phyloP scores from a whole-genome alignment of 2,113 vertebrate species.

The Heptranchias perlo region DNA sequence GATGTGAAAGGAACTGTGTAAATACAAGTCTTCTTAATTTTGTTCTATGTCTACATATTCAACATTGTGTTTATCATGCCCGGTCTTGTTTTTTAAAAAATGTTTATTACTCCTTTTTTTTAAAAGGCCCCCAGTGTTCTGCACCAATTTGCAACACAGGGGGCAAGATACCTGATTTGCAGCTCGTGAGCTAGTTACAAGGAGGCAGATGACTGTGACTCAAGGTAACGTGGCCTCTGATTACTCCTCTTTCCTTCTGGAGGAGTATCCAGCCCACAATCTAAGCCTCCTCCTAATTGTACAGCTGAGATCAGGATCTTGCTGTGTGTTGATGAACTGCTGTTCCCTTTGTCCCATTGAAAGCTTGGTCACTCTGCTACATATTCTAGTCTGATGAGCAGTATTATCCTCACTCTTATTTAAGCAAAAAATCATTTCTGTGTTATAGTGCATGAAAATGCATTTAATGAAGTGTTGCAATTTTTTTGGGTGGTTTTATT shows the following conservation, averaged over 20 bases:
- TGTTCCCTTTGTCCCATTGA: neutral
- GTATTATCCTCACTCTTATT: conserved; percentile 8
- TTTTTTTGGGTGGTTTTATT: conserved; percentile 23
- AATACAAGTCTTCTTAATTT: neutral
- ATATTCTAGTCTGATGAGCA: conserved; percentile 1
- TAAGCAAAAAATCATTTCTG: conserved; percentile 30
- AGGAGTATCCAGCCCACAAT: neutral
- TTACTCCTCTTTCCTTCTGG: conserved; percentile 6
- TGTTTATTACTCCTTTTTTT: neutral
- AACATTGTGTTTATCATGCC: neutral
- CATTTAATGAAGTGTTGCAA: conserved; percentile 35
- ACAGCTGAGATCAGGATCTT: conserved; percentile 8
- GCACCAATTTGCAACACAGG: neutral
- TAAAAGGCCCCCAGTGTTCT: neutral
- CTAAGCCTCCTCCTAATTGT: neutral
- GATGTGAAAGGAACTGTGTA: neutral
- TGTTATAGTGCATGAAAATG: neutral
- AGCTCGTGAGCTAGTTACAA: neutral
- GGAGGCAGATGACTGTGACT: neutral
- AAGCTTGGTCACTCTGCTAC: neutral
- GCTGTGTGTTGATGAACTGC: conserved; percentile 9
- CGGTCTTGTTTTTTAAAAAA: neutral
- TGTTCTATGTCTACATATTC: neutral
- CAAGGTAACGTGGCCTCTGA: neutral
- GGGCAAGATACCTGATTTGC: neutral